Evolutionary conservation across 2,888 invertebrate species (phyloP).

Genomic region (Horisme vitalbata): DNA sequence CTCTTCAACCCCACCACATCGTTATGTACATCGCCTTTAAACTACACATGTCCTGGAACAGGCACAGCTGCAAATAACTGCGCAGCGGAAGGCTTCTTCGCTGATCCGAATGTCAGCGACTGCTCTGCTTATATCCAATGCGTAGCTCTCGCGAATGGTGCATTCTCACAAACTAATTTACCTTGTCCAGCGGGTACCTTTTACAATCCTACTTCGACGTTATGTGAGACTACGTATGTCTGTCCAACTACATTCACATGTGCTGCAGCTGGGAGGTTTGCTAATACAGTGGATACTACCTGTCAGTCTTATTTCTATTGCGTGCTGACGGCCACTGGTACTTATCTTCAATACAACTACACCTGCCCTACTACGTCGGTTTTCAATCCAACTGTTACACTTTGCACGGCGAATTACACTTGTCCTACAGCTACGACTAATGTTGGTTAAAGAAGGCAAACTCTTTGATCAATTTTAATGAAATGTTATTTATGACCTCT

Average conservation of each 20-base stretch:
- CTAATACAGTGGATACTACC: slow-evolving; percentile 59
- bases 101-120: slow-evolving; percentile 55
- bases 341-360: slow-evolving; percentile 55
- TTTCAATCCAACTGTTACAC: slow-evolving; percentile 57
- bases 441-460: too few relatives aligned
- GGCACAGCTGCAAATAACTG: slow-evolving; percentile 47
- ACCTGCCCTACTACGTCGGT: slow-evolving; percentile 68
- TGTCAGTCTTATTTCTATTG: slow-evolving; percentile 70
- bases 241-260: slow-evolving; percentile 59
- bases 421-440: slow-evolving; percentile 44
- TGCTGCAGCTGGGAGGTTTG: slow-evolving; percentile 61
- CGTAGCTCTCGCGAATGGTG: slow-evolving; percentile 49
- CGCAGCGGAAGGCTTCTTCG: slow-evolving; percentile 56
- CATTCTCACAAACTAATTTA: slow-evolving; percentile 49
- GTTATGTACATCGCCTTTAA: slow-evolving; percentile 55
- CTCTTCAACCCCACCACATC: slow-evolving; percentile 60
- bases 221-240: slow-evolving; percentile 59
- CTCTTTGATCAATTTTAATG: too few relatives aligned
- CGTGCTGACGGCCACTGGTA: slow-evolving; percentile 48
- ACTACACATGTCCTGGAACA: slow-evolving; percentile 59
- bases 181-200: slow-evolving; percentile 57
- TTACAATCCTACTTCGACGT: slow-evolving; percentile 60
- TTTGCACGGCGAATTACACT: slow-evolving; percentile 65
- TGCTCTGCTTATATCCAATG: slow-evolving; percentile 65
- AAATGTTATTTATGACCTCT: too few relatives aligned